Conservation (phyloP, 2,888 invertebrate genomes). For the Agrilus biguttatus region DNA sequence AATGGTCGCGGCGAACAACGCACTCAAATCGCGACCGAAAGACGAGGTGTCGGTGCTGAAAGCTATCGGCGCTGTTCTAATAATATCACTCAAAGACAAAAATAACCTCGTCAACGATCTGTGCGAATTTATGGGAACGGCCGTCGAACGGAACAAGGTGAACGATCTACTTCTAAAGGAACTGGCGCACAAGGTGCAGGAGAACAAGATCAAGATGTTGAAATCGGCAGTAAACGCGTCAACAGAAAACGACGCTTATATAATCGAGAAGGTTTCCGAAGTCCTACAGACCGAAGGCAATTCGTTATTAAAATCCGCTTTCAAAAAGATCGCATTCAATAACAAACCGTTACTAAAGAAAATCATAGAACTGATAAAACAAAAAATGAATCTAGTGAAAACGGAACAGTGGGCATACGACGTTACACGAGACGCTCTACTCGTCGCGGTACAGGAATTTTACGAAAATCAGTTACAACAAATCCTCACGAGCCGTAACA, state of each 20-base stretch:
- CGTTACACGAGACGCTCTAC: conserved; percentile 51
- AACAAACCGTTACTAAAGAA: conserved; percentile 44
- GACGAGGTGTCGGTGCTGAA: conserved; percentile 28
- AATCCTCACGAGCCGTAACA: conserved; percentile 34
- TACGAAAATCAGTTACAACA: conserved; percentile 43
- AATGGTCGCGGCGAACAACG: conserved; percentile 27
- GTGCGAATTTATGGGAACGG: conserved; percentile 23
- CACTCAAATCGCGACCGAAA: conserved; percentile 28
- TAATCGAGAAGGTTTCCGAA: conserved; percentile 47
- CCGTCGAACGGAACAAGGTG: conserved; percentile 25
- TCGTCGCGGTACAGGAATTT: conserved; percentile 46
- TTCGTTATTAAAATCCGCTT: conserved; percentile 41
- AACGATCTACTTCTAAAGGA: conserved; percentile 25
- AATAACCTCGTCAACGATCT: conserved; percentile 21
- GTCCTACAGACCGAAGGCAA: conserved; percentile 48
- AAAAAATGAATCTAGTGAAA: conserved; percentile 42
- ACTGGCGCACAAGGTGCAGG: conserved; percentile 35
- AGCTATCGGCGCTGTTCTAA: conserved; percentile 23
- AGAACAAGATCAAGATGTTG: conserved; percentile 48
- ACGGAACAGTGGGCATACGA: conserved; percentile 51
- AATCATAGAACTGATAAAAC: conserved; percentile 44
- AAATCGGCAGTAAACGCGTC: conserved; percentile 40
- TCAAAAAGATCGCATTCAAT: conserved; percentile 46
- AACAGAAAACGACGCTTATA: conserved; percentile 33
- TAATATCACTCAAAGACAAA: conserved; percentile 21